Evolutionary conservation across 2,797 vertebrate genomes (phyloP).

Genomic region (Acanthurus leucopareius): DNA sequence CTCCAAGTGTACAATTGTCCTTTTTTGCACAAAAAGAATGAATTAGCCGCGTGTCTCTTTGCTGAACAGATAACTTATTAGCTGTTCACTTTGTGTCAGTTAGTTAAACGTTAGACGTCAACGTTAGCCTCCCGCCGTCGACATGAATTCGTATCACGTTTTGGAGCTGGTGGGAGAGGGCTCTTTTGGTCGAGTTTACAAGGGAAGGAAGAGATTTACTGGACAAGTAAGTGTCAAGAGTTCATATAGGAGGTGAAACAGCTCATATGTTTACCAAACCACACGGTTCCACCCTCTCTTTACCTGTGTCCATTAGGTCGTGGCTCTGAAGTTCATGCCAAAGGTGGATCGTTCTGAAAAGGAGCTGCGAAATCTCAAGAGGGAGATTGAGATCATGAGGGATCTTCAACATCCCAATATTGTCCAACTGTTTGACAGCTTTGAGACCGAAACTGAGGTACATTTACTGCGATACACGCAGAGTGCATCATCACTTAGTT

Average conservation of each 20-base stretch:
- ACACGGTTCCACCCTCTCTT: background rate
- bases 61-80: background rate
- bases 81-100: background rate
- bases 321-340: constrained; percentile 97
- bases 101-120: background rate
- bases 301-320: constrained; percentile 84
- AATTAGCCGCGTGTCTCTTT: background rate
- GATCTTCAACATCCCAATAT: constrained; percentile 94
- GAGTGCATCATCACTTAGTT: background rate
- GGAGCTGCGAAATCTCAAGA: constrained; percentile 91
- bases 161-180: constrained; percentile 94
- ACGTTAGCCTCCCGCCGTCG: background rate
- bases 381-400: constrained; percentile 96
- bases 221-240: constrained; percentile 88
- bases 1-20: accelerated
- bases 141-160: constrained; percentile 93
- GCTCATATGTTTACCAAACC: background rate
- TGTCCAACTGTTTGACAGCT: constrained; percentile 95
- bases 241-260: background rate
- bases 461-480: background rate
- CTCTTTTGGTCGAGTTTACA: constrained; percentile 95
- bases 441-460: constrained; percentile 95
- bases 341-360: constrained; percentile 95
- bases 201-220: constrained; percentile 90
- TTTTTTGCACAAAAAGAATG: background rate